Percentiles rank a stretch among this genome's conserved stretches.
phyloP scores from a whole-genome alignment of 2,113 vertebrate genomes.

The Peromyscus polionotus region DNA sequence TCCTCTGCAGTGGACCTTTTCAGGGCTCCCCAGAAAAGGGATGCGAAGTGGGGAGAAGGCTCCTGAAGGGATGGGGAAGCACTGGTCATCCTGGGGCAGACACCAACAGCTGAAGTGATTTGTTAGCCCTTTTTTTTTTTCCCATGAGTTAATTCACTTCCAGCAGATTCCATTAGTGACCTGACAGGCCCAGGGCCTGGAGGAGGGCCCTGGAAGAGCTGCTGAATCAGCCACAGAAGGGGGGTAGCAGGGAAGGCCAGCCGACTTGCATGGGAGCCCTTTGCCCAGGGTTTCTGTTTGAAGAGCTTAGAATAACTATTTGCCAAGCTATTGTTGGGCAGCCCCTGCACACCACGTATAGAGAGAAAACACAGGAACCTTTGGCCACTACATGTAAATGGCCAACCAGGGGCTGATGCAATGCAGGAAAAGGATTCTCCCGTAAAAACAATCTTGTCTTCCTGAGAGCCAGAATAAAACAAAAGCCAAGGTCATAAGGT shows the following conservation, averaged over 20 bases:
- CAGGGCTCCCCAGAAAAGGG: constrained; percentile 26
- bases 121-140: constrained; percentile 22
- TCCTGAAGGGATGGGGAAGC: not conserved
- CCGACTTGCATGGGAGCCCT: constrained; percentile 71
- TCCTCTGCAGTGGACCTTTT: no score
- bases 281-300: constrained; percentile 77
- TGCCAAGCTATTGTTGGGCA: constrained; percentile 70
- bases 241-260: constrained; percentile 57
- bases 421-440: constrained; percentile 45
- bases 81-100: constrained; percentile 12
- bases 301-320: constrained; percentile 81
- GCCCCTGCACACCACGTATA: not conserved
- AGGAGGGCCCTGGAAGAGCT: constrained; percentile 54
- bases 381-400: constrained; percentile 10
- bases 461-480: constrained; percentile 48
- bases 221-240: constrained; percentile 65
- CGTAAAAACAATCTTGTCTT: constrained; percentile 43
- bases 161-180: constrained; percentile 77
- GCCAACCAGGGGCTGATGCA: not conserved
- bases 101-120: constrained; percentile 67
- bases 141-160: constrained; percentile 67
- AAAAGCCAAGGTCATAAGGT: constrained; percentile 38
- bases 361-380: constrained; percentile 64
- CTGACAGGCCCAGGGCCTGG: constrained; percentile 45
- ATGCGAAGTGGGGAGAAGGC: not conserved